Evolutionary conservation across 1,140 invertebrate genomes (phyloP).

Genomic region (Phymastichus coffea): DNA sequence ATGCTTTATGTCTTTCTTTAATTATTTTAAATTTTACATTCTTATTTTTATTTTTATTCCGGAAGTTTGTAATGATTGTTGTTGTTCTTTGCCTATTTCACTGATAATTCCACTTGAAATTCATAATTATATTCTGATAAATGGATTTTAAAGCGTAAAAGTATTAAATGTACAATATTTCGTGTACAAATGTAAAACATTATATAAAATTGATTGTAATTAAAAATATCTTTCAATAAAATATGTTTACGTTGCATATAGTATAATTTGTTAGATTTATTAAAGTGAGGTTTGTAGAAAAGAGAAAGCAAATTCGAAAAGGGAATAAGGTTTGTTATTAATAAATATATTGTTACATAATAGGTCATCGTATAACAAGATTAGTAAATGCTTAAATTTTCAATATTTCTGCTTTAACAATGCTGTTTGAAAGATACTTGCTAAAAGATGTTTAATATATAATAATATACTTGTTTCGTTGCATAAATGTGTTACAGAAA

Average conservation of each 20-base stretch:
- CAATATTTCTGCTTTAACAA: conserved; percentile 12
- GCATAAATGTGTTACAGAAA: conserved; percentile 25
- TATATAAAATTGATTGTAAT: neutral
- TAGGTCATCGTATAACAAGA: conserved; percentile 4
- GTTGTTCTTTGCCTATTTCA: neutral
- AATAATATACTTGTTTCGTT: conserved; percentile 14
- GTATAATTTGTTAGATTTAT: neutral
- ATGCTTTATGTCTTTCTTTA: too few species aligned
- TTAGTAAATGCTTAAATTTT: conserved; percentile 1
- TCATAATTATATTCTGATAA: neutral
- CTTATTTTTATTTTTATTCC: neutral
- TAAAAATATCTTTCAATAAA: conserved; percentile 6
- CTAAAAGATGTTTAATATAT: conserved; percentile 21
- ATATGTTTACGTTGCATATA: conserved; percentile 17
- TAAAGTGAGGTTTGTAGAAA: neutral
- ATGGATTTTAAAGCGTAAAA: neutral
- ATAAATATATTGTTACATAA: conserved; percentile 1
- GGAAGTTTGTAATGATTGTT: conserved; percentile 3
- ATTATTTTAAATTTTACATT: too few species aligned
- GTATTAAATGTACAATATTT: conserved; percentile 7
- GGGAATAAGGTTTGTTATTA: neutral
- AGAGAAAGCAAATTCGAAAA: neutral
- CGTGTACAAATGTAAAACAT: conserved; percentile 14
- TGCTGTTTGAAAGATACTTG: neutral
- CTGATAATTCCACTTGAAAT: neutral